Base-by-base conservation (phyloP, 2,888 invertebrate species). In the Pandemis heparana region DNA sequence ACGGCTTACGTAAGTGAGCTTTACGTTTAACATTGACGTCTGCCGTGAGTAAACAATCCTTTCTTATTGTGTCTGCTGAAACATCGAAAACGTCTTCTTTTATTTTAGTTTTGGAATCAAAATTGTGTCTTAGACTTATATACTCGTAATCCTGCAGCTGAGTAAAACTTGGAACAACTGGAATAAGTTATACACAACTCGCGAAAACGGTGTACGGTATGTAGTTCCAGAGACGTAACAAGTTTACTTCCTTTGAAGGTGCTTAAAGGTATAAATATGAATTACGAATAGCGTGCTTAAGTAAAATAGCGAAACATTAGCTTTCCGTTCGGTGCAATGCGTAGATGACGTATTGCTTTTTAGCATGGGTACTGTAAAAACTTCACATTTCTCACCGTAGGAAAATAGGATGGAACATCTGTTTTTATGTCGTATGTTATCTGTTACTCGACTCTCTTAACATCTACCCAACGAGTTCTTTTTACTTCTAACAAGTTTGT, bases 401-500 rank as follows among this genome's bases (percentile, higher is more conserved):
- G 8, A 53, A 18, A 16, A 53, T 53, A 8, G 2, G 1, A 14
- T 51, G 51, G 16, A 51, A 48, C 51, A 38, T 65, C 65, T 65
- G 65, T 16, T 65, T 65, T 32, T 10, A 7, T 14, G 38, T 16
- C n/a, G 12, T 63, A 70, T 46, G 38, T 56, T 56, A 46, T 70
- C 70, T 70, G 65, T 67, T 71, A 66, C 66, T 53, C 23, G 70
- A 51, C 68, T 74, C 73, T 73, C 89, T 87, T 87, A 88, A 89
- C 89, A 85, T 88, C 85, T 88, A 85, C 80, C 78, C 81, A 85
- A 88, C 85, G 86, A 87, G 85, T 89, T 88, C 88, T 91, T 92
- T 92, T 90, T 89, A 91, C 85, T 92, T 87, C 87, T 89, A 91
- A 92, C 92, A 92, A 93, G 92, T 93, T 92, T 85, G 79, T 77